Percentiles rank a stretch among this genome's conserved stretches.
phyloP scores from a whole-genome alignment of 2,113 vertebrate species.

The Pteruthius melanotis region DNA sequence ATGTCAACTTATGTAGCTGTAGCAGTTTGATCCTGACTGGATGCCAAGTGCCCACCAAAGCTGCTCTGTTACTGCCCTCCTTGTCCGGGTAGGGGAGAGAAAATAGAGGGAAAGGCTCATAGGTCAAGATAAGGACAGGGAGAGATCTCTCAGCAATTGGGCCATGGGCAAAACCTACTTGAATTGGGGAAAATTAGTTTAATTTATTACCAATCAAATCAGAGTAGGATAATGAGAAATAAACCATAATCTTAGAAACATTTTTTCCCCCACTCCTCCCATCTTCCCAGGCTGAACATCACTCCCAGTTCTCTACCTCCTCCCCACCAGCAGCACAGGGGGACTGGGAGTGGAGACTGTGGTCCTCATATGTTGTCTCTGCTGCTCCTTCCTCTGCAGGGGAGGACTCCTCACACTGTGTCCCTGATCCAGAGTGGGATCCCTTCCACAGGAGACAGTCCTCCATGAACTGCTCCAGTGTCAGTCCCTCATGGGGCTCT shows the following conservation, averaged over 20 bases:
- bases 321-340: background rate
- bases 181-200: background rate
- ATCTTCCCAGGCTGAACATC: background rate
- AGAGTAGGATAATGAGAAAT: background rate
- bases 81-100: background rate
- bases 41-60: background rate
- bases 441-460: background rate
- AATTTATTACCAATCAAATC: background rate
- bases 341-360: background rate
- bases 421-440: background rate
- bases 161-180: background rate
- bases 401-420: background rate
- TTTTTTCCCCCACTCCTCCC: rapidly evolving
- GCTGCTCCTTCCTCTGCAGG: background rate
- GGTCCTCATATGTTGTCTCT: rapidly evolving
- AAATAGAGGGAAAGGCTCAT: background rate
- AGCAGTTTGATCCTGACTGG: background rate
- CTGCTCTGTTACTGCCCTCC: background rate
- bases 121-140: background rate
- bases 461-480: background rate
- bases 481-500: rapidly evolving
- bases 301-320: background rate
- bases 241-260: background rate
- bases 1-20: background rate
- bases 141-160: background rate